Conservation (phyloP, 2,888 invertebrate species). For the Apodemia duryi region DNA sequence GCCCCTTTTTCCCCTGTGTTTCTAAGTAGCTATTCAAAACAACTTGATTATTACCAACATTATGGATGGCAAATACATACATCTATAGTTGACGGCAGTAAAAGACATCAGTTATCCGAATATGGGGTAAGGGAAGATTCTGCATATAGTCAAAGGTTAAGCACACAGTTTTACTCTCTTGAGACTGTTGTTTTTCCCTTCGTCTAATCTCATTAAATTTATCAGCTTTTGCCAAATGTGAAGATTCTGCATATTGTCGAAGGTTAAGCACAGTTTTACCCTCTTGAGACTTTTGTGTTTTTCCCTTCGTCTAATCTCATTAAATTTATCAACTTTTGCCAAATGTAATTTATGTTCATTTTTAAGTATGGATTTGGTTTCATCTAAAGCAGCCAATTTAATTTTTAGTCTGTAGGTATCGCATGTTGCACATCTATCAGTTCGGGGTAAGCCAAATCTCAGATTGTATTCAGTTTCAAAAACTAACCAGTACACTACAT, state of each 20-base stretch:
- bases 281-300: slow-evolving; percentile 21
- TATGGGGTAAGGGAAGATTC: slow-evolving; percentile 27
- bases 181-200: slow-evolving; percentile 20
- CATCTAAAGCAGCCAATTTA: slow-evolving; percentile 15
- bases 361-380: slow-evolving; percentile 18
- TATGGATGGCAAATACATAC: slow-evolving; percentile 25
- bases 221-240: slow-evolving; percentile 22
- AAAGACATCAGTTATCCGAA: slow-evolving; percentile 25
- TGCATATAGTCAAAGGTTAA: slow-evolving; percentile 26
- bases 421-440: slow-evolving; percentile 24
- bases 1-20: background rate
- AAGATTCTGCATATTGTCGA: slow-evolving; percentile 27
- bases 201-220: slow-evolving; percentile 19
- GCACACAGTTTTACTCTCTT: slow-evolving; percentile 16
- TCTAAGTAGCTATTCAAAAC: slow-evolving; percentile 16
- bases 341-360: slow-evolving; percentile 22
- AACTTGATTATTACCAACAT: slow-evolving; percentile 23
- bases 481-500: background rate
- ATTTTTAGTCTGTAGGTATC: slow-evolving; percentile 19
- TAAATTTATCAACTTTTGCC: slow-evolving; percentile 21
- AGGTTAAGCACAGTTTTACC: slow-evolving; percentile 16
- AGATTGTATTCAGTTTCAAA: too few species aligned
- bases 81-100: slow-evolving; percentile 24
- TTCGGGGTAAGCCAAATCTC: slow-evolving; percentile 14
- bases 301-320: slow-evolving; percentile 16